Evolutionary conservation across 2,113 vertebrate genomes (phyloP), one percentile per base, ranked within the genome.

Genomic region (Stigmatopora argus): DNA sequence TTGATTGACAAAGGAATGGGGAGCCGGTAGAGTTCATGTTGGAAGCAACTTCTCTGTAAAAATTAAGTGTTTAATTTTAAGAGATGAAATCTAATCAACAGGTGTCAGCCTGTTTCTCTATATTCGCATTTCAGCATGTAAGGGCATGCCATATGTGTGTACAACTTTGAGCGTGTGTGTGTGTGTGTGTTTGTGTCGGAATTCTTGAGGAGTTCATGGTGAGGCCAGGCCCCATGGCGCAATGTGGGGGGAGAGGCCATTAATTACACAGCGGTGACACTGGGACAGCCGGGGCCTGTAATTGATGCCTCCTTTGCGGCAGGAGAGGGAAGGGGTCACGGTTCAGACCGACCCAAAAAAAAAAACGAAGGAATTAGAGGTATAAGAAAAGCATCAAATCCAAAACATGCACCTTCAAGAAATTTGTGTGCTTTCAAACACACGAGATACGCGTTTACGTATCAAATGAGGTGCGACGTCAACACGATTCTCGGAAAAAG

Each of bases 201-300:
- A 91, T 92, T 92, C 89, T 89, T 88, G 66, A n/a, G 51, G 87
- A 90, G 91, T 91, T 92, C 90, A 92, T 75, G 67, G 86, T 70
- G 81, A 90, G 89, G 91, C 84, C 91, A 89, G 79, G 83, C 79
- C 89, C 85, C 82, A 81, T 85, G 87, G 87, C 82, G 76, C 83
- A 90, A 84, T 67, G 75, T 87, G 71, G 79, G 56, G 59, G 59
- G 86, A 83, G 86, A 83, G 86, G 73, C 86, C 89, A 92, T 92
- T 92, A 89, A 91, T 92, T 91, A 91, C 87, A 83, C 80, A 65
- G 82, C 87, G 81, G 81, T 90, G 90, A 90, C 91, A 89, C 81
- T 56, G 75, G 87, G 87, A 89, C 78, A 70, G 86, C 77, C 72
- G 4, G 67, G 72, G 81, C 77, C 81, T 86, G 88, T 90, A 92